Evolutionary conservation across 1,140 invertebrate species (phyloP).

Genomic region (Drosophila pachea): DNA sequence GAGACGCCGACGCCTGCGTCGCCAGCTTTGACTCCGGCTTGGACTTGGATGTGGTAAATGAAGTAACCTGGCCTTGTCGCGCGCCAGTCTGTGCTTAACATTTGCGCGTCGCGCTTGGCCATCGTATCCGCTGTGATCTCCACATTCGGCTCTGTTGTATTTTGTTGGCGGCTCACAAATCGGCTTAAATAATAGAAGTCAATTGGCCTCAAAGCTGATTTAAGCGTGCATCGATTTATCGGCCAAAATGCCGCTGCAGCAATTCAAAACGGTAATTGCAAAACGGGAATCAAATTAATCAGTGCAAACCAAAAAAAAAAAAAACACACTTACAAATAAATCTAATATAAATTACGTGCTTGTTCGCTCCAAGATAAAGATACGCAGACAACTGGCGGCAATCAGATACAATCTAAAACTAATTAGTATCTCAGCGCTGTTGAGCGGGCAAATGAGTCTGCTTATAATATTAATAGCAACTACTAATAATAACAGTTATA

Average conservation of each 20-base stretch:
- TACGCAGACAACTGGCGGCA: neutral
- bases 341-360: neutral
- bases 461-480: no score
- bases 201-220: conserved; percentile 40
- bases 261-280: conserved; percentile 45
- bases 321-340: neutral
- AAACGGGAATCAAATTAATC: conserved; percentile 28
- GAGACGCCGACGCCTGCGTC: neutral
- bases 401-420: conserved; percentile 1
- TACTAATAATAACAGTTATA: no score
- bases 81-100: conserved; percentile 61
- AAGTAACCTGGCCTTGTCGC: conserved; percentile 71
- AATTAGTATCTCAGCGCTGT: neutral
- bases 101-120: conserved; percentile 52
- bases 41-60: conserved; percentile 57
- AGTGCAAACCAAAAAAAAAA: conserved; percentile 35
- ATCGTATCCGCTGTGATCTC: conserved; percentile 14
- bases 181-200: conserved; percentile 59
- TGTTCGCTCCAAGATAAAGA: neutral
- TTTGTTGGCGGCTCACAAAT: conserved; percentile 50
- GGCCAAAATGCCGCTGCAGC: conserved; percentile 42
- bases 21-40: conserved; percentile 23
- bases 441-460: no score
- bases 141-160: conserved; percentile 38
- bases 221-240: conserved; percentile 46